Base-by-base conservation (phyloP, 1,140 invertebrate genomes). In the Ridgeia piscesae region DNA sequence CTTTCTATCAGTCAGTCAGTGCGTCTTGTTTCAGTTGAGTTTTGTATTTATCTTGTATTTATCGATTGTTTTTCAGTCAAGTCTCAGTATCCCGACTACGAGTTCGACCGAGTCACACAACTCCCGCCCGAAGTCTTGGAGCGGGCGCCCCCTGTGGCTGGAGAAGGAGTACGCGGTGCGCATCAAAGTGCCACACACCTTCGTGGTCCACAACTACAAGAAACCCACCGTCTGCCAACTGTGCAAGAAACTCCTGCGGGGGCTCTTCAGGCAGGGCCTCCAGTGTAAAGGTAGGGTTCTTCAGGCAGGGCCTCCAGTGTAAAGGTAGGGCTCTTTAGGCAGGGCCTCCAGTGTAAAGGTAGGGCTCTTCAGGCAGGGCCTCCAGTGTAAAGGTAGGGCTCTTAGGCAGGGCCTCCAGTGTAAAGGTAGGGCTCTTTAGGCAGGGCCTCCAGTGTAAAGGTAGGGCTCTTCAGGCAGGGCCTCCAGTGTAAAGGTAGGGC, bases 201-300 rank as follows among this genome's bases (percentile, higher is more conserved):
- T 97, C 94, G 95, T 96, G 42, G 95, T 97, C 14, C 97, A 98
- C 97, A 97, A 97, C 88, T 99, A 99, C 96, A 99, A 98, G 33
- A 97, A 98, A 88, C 99, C 99, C 33, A 99, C 99, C 0, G 97
- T 99, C 27, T 99, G 99, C 96, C 98, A 99, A 94, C 97, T 97
- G 95, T 99, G 99, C 96, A 99, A 99, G 95, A 99, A 99, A 96
- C 97, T 99, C 94, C 97, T 99, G 34, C 98, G 98, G 94, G 99
- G 99, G 1, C 97, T 99, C 90, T 99, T 99, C 96, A 98, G 99
- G 95, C 99, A 99, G 96, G 98, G 99, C 89, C 96, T 99, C 92
- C 99, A 99, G 96, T 99, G 99, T 96, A 98, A 98, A 96, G 97
- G 97, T 97, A 92, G 91, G 91, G 9, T 97, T 99, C 34, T 98